A percentile compares a stretch with the other conserved stretches of the same genome.
Conservation (phyloP, 2,888 invertebrate species). For the Dynastes maya region DNA sequence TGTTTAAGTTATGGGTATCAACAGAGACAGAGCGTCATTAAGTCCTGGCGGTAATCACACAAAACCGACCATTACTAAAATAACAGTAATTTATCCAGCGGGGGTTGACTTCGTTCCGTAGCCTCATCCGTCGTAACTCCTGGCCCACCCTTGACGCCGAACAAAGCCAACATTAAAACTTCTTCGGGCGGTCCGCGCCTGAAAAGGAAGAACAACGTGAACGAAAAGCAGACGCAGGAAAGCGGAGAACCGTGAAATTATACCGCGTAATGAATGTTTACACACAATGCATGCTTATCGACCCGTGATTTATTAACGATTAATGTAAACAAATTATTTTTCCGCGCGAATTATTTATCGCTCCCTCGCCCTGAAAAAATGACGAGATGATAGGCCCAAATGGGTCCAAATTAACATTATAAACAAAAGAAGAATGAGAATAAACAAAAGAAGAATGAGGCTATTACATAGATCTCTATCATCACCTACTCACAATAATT, state of each 20-base stretch:
- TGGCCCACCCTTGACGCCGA: constrained; percentile 53
- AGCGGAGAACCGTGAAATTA: constrained; percentile 52
- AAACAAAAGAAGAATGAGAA: background rate
- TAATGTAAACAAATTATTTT: constrained; percentile 40
- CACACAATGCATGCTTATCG: constrained; percentile 53
- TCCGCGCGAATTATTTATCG: constrained; percentile 32
- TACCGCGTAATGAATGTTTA: constrained; percentile 52
- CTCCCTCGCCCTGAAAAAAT: background rate
- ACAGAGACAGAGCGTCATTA: constrained; percentile 37
- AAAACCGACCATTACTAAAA: constrained; percentile 40
- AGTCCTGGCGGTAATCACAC: constrained; percentile 42
- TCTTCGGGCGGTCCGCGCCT: constrained; percentile 38
- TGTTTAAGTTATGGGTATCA: constrained; percentile 41
- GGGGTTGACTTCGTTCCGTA: constrained; percentile 41
- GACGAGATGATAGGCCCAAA: background rate
- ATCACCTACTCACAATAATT: too few species aligned
- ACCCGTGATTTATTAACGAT: constrained; percentile 39
- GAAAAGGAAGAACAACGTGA: constrained; percentile 39
- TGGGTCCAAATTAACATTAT: background rate
- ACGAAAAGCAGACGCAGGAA: constrained; percentile 23
- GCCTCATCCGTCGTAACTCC: constrained; percentile 41
- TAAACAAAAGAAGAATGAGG: too few species aligned
- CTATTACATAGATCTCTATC: too few species aligned
- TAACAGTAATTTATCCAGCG: constrained; percentile 47
- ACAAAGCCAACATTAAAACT: constrained; percentile 54